Conservation (phyloP, 2,888 invertebrate species). For the Incurvaria masculella region DNA sequence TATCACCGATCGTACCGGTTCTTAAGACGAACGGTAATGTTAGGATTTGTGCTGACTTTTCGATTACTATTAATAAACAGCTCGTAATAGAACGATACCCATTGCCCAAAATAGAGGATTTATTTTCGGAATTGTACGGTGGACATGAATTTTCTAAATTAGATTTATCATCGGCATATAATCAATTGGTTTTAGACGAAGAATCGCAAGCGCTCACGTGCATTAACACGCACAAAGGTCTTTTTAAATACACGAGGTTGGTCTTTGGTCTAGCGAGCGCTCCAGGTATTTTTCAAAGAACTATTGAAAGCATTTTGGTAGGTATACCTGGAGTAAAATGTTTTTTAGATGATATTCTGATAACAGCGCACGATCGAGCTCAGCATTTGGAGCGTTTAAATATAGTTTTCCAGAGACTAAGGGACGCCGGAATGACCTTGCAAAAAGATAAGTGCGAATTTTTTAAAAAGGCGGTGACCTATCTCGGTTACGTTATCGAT, state of each 20-base stretch:
- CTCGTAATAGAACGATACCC: conserved; percentile 8
- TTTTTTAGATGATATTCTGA: conserved; percentile 10
- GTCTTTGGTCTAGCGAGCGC: conserved; percentile 10
- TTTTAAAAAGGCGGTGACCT: conserved; percentile 12
- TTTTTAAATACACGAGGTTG: conserved; percentile 9
- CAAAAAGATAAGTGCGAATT: conserved; percentile 14
- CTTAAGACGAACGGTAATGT: conserved; percentile 4
- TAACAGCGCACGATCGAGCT: conserved; percentile 4
- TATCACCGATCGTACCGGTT: conserved; percentile 7
- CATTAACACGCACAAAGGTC: conserved; percentile 6
- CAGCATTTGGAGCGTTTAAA: neutral
- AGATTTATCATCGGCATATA: conserved; percentile 1
- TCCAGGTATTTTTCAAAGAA: conserved; percentile 12
- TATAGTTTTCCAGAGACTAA: conserved; percentile 7
- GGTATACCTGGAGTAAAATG: conserved; percentile 8
- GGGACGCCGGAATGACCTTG: conserved; percentile 14
- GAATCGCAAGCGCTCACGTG: too few species aligned
- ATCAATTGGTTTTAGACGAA: too few species aligned
- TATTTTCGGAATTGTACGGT: conserved; percentile 8
- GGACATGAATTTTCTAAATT: conserved; percentile 10
- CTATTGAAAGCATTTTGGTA: conserved; percentile 5
- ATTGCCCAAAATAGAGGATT: conserved; percentile 8
- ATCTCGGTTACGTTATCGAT: conserved; percentile 7
- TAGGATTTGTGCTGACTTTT: conserved; percentile 6
- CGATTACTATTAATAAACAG: conserved; percentile 8